Evolutionary conservation across 1,140 invertebrate genomes (phyloP).

Genomic region (Drosophila kikkawai): DNA sequence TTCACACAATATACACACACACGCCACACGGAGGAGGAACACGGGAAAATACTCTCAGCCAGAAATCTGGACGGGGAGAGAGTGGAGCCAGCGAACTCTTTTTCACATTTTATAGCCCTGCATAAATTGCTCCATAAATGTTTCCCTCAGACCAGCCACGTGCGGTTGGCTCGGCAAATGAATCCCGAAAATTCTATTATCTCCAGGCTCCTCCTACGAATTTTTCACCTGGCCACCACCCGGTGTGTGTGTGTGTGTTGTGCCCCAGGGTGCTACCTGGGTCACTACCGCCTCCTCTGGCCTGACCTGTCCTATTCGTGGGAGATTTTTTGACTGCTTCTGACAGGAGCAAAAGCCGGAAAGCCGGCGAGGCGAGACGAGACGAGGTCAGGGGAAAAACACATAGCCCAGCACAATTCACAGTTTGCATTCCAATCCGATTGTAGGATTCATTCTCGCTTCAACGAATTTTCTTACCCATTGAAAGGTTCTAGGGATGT

Average conservation of each 20-base stretch:
- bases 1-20: conserved; percentile 28
- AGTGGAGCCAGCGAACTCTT: conserved; percentile 9
- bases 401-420: conserved; percentile 11
- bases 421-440: conserved; percentile 37
- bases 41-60: conserved; percentile 11
- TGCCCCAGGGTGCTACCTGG: conserved; percentile 7
- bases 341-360: conserved; percentile 16
- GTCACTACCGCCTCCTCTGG: background rate
- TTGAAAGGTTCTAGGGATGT: background rate
- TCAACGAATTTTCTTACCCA: background rate
- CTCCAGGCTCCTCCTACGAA: background rate
- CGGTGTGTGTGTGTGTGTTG: background rate
- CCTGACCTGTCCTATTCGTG: background rate
- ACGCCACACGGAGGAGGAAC: background rate
- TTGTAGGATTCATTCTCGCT: conserved; percentile 26
- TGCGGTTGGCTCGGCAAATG: conserved; percentile 36
- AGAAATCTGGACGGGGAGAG: background rate
- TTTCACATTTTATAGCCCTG: conserved; percentile 55
- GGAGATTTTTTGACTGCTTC: conserved; percentile 26
- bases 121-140: conserved; percentile 73
- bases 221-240: conserved; percentile 3
- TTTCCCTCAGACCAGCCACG: conserved; percentile 17
- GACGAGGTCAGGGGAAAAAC: background rate
- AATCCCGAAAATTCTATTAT: conserved; percentile 50
- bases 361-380: background rate